Evolutionary conservation across 2,888 invertebrate species (phyloP).

Genomic region (Synergus gifuensis): DNA sequence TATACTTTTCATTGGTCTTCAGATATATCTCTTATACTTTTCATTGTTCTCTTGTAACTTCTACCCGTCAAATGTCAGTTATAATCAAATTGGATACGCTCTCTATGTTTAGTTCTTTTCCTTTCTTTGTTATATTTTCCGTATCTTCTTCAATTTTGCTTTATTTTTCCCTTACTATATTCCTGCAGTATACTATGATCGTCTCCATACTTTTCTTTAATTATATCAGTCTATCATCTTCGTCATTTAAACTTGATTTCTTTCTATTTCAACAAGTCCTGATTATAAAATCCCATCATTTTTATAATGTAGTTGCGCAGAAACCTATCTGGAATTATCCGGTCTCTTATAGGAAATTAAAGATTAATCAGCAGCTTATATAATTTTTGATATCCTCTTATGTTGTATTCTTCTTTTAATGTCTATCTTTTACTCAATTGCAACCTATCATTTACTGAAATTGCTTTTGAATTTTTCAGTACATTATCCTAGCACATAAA

Average conservation of each 20-base stretch:
- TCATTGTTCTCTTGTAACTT: slow-evolving; percentile 1
- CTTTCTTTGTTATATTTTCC: not conserved
- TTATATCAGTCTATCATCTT: slow-evolving; percentile 1
- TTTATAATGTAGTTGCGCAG: not conserved
- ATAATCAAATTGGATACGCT: not conserved
- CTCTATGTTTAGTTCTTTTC: not conserved
- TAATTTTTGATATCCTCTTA: not conserved
- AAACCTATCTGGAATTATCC: not conserved
- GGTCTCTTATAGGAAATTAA: not conserved
- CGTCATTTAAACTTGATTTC: not conserved
- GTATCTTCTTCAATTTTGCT: not conserved
- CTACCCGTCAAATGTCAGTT: slow-evolving; percentile 8
- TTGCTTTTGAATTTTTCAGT: slow-evolving; percentile 1
- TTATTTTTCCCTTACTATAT: not conserved
- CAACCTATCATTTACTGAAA: not conserved
- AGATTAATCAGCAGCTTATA: not conserved
- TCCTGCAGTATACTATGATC: not conserved
- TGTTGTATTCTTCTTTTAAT: not conserved
- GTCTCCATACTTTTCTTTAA: not conserved
- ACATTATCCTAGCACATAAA: not conserved
- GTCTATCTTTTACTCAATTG: too few relatives aligned
- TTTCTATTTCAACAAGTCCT: not conserved
- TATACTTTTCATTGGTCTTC: slow-evolving; percentile 10
- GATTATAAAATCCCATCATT: not conserved
- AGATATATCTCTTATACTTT: slow-evolving; percentile 29